Evolutionary conservation across 1,140 invertebrate genomes (phyloP), one percentile per base, ranked within the genome.

Genomic region (Trialeurodes vaporariorum): DNA sequence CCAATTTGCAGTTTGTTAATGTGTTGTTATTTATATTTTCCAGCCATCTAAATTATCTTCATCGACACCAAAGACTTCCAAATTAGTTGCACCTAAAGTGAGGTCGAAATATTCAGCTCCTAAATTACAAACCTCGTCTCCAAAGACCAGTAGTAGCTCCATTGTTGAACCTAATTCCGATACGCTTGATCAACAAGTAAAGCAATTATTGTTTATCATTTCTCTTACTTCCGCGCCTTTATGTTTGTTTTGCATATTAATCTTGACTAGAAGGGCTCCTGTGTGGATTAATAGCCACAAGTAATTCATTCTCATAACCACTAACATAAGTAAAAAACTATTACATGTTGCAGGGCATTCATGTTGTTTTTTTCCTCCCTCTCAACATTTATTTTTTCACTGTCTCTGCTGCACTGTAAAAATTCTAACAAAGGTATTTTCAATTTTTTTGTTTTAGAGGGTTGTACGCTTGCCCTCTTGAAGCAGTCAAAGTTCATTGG

Each of bases 1-100:
- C n/a, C n/a, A n/a, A n/a, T n/a, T n/a, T n/a, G n/a, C n/a, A n/a
- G n/a, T 49, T 5, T 25, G 63, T 64, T 34, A 64, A 40, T 65
- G 64, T 17, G 34, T 49, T 49, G 34, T 49, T 9, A 49, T 49
- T 49, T 49, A 49, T 49, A 49, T 65, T 65, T 65, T 65, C 34
- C 64, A 65, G 64, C 64, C 11, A 23, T 58, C 34, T 23, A 21
- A 27, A 40, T 22, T 34, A 23, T 27, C 64, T 65, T 12, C 49
- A 11, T 17, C n/a, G 23, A 65, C 64, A 34, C 64, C 64, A 24
- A 65, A 49, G 40, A 65, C 25, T 5, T 40, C 64, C 17, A 49
- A 49, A 49, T 49, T 49, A 49, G 34, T 49, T 49, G 34, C 34
- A 9, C 34, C 34, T 49, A 49, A 49, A 49, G 34, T 49, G 34